Base-by-base conservation (phyloP, 30 jellyfish, hydroid and myxozoan species). In the Rhopilema esculentum region DNA sequence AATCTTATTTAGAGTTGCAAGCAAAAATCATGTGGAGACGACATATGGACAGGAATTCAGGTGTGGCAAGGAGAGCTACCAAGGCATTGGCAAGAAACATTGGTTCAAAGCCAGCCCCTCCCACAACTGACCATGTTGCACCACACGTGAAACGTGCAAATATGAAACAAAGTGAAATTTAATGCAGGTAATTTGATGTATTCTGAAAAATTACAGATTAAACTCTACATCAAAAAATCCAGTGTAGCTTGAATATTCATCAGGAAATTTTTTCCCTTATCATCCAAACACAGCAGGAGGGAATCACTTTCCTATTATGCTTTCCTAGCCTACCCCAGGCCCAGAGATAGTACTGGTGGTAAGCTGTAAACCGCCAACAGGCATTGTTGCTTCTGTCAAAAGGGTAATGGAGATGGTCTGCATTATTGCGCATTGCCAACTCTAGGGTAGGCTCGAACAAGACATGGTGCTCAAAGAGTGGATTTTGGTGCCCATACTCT, bases 321-420 rank as follows among this genome's bases (percentile, higher is more conserved):
- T 33, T 49, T 1, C 93, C 89, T 16, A 84, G 88, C 23, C 61
- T 49, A 0, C 90, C 95, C 89, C 89, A 86, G 32, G 20, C 40
- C 95, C 95, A 86, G 27, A 86, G 1, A 4, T 9, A 28, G 57
- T 86, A 86, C 64, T 86, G 90, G 19, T 84, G 90, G 33, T 86
- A 86, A 2, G 90, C 90, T 12, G 95, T 49, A 25, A 20, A 57
- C 19, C 90, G 0, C 84, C 89, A 86, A 64, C 88, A 84, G 8
- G 80, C 93, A 52, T 72, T 72, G 7, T 51, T 33, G 16, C 18
- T 31, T 8, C 88, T 80, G 52, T 86, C 95, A 66, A 74, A 74
- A 17, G 95, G 95, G 72, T 75, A 74, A 24, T 53, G 29, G 2
- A 53, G 28, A 20, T 9, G 28, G 49, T 73, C 95, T 0, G 77